phyloP scores from a whole-genome alignment of 2,797 vertebrate genomes.

The Dryobates pubescens region DNA sequence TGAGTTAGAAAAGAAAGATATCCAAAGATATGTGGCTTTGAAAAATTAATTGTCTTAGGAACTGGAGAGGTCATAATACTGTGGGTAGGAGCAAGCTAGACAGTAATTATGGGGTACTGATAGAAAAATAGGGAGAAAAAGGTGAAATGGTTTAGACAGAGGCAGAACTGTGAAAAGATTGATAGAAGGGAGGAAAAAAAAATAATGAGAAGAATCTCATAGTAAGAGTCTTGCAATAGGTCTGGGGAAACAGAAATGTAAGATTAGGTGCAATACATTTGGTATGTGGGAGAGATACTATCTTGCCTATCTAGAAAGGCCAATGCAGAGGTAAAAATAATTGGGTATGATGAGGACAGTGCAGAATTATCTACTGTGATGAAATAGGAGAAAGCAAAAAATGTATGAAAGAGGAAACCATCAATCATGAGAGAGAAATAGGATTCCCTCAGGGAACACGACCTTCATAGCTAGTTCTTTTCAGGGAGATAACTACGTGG shows the following conservation, averaged over 20 bases:
- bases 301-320: background rate
- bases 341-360: background rate
- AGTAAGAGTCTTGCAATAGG: background rate
- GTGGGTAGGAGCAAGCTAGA: background rate
- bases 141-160: background rate
- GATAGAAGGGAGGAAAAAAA: background rate
- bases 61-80: background rate
- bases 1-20: background rate
- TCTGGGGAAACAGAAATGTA: background rate
- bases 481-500: background rate
- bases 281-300: background rate
- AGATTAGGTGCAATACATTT: background rate
- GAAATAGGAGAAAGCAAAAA: background rate
- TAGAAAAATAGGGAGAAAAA: background rate
- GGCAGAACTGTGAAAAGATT: background rate
- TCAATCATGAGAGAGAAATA: conserved; percentile 4
- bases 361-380: background rate
- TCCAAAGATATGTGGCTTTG: background rate
- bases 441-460: background rate
- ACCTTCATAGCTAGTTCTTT: background rate
- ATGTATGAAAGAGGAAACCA: background rate
- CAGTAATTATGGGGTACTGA: background rate
- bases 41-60: background rate
- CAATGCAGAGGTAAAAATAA: background rate
- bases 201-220: background rate